Evolutionary conservation across 2,113 vertebrate species (phyloP), one percentile per base, ranked within the genome.

Genomic region (Catharus bicknelli): DNA sequence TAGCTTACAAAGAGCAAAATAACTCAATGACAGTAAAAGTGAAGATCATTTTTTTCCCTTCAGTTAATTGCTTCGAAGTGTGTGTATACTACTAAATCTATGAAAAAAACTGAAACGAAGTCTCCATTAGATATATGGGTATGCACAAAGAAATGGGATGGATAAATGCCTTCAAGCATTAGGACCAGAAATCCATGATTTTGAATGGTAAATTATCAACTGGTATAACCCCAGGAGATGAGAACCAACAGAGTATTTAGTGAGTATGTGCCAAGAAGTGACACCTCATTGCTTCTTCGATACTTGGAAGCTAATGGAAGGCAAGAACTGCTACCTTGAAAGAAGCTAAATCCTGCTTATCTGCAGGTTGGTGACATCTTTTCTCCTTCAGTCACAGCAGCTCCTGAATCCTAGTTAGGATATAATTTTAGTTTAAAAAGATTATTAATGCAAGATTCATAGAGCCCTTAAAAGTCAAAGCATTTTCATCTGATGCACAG

Each of bases 401-500:
- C 26, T 68, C 27, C 75, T 67, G 25, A 32, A 68, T 76, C 81
- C 45, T 26, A 25, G 4, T 13, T 68, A 64, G 6, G 9, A 64
- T 45, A 29, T 9, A 36, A 55, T 53, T 72, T 53, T 27, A 59
- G 17, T 30, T 30, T 43, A 4, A 2, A 38, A 34, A 42, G 17
- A 16, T 4, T 1, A 23, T 1, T 36, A 63, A 26, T 2, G 3
- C 10, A 63, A 7, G 23, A 4, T 43, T 72, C 11, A 10, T 22
- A 10, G 5, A 6, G 8, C 15, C 45, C 10, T 64, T 68, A 48
- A 30, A 84, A 69, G 23, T 18, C 40, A 11, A 34, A 40, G 22
- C 8, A 14, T 76, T 59, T 83, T 47, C 12, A 14, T 16, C 29
- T 50, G 0, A 0, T 25, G 12, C 61, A 8, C 13, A 29, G 30